Evolutionary conservation across 2,888 invertebrate species (phyloP).

Genomic region (Bembecia ichneumoniformis): DNA sequence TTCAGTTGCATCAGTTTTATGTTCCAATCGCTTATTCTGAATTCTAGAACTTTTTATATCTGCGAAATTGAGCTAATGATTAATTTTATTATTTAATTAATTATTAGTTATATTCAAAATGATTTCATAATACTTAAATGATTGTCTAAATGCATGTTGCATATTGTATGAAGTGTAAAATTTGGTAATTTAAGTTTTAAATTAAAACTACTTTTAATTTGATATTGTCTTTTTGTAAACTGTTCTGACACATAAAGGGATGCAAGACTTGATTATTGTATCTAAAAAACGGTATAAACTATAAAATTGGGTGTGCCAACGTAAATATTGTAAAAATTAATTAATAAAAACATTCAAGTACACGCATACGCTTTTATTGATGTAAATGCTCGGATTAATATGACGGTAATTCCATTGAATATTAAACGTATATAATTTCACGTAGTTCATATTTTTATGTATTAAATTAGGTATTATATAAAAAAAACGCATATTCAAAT

Average conservation of each 20-base stretch:
- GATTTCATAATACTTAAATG: no score
- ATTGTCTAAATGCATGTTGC: background rate
- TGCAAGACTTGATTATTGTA: background rate
- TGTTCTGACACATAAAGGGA: background rate
- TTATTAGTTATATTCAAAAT: no score
- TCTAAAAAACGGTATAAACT: constrained; percentile 40
- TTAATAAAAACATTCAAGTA: constrained; percentile 31
- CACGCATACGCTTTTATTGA: no score
- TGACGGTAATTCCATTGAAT: background rate
- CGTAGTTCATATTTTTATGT: no score
- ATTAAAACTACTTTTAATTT: background rate
- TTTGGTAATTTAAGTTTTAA: background rate
- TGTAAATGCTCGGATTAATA: no score
- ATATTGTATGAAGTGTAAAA: background rate
- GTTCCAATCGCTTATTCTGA: no score
- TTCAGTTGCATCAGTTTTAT: no score
- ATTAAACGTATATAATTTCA: background rate
- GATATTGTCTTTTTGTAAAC: background rate
- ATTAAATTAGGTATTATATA: no score
- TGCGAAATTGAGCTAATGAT: no score
- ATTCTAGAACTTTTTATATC: no score
- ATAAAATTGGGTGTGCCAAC: constrained; percentile 31
- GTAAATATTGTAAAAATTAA: constrained; percentile 47
- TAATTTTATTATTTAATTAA: no score
- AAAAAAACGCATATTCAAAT: no score